Evolutionary conservation across 2,797 vertebrate species (phyloP).

Genomic region (Miichthys miiuy): DNA sequence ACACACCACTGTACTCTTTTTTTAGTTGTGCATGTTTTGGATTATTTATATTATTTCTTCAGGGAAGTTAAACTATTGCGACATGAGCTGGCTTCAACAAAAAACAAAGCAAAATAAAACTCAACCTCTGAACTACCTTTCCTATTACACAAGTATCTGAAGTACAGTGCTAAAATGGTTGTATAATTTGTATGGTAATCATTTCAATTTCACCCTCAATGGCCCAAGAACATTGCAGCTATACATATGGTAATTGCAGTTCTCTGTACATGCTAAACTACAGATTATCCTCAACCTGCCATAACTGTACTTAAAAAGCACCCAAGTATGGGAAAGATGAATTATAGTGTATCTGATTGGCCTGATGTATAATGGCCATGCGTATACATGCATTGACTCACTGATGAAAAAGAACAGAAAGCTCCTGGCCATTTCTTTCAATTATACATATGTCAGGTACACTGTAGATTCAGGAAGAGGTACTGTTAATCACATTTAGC

Average conservation of each 20-base stretch:
- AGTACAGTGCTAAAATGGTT: neutral
- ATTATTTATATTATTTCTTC: neutral
- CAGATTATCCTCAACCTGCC: conserved; percentile 25
- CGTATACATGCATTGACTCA: neutral
- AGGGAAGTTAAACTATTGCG: neutral
- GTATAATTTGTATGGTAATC: conserved; percentile 42
- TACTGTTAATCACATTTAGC: neutral
- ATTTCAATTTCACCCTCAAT: conserved; percentile 20
- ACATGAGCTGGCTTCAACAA: neutral
- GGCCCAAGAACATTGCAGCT: conserved; percentile 2
- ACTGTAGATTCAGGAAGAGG: neutral
- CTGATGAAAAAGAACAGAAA: neutral
- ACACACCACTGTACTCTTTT: neutral
- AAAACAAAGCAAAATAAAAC: neutral
- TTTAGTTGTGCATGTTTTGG: neutral
- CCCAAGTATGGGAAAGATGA: neutral
- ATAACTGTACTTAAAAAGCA: neutral
- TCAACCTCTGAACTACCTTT: neutral
- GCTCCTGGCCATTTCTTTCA: neutral
- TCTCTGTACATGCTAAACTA: conserved; percentile 31
- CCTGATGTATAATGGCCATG: neutral
- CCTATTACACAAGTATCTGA: conserved; percentile 15
- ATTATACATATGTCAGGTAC: neutral
- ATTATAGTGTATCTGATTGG: neutral
- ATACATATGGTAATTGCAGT: conserved; percentile 37